Evolutionary conservation across 53 echinoderm and acorn worm species (phyloP).

Genomic region (Paelopatides confundens): DNA sequence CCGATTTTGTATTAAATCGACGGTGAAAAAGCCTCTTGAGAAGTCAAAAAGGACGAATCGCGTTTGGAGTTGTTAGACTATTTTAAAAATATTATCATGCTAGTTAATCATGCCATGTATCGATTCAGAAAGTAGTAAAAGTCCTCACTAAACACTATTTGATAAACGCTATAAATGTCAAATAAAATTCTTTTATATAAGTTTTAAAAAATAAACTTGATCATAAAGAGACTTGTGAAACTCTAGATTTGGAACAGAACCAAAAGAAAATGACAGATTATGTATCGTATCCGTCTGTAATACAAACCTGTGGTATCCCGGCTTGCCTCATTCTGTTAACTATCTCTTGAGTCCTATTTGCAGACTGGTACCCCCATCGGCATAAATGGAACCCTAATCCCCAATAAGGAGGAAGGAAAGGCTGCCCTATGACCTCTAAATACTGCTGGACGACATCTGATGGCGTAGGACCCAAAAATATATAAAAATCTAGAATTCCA

Average conservation of each 20-base stretch:
- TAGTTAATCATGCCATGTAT: too few species aligned
- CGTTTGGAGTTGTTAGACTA: too few species aligned
- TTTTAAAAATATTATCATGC: too few species aligned
- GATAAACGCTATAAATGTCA: not conserved
- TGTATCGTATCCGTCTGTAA: not conserved
- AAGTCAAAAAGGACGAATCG: too few species aligned
- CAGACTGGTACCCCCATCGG: constrained; percentile 88
- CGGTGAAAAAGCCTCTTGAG: too few species aligned
- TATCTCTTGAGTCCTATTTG: constrained; percentile 81
- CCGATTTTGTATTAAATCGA: too few species aligned
- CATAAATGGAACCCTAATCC: constrained; percentile 95
- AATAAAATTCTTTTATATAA: not conserved
- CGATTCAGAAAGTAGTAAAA: too few species aligned
- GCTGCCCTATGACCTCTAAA: constrained; percentile 85
- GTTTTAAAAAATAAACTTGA: not conserved
- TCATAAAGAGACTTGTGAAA: not conserved
- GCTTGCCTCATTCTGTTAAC: constrained; percentile 84
- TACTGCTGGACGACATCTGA: constrained; percentile 90
- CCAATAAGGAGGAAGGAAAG: constrained; percentile 96
- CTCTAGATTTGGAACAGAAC: not conserved
- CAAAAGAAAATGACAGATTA: too few species aligned
- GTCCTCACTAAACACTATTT: too few species aligned
- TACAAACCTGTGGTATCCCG: constrained; percentile 82
- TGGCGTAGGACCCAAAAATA: constrained; percentile 91
- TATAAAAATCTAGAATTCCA: constrained; percentile 97